Conservation (phyloP, 1,140 invertebrate genomes). For the Leguminivora glycinivorella region DNA sequence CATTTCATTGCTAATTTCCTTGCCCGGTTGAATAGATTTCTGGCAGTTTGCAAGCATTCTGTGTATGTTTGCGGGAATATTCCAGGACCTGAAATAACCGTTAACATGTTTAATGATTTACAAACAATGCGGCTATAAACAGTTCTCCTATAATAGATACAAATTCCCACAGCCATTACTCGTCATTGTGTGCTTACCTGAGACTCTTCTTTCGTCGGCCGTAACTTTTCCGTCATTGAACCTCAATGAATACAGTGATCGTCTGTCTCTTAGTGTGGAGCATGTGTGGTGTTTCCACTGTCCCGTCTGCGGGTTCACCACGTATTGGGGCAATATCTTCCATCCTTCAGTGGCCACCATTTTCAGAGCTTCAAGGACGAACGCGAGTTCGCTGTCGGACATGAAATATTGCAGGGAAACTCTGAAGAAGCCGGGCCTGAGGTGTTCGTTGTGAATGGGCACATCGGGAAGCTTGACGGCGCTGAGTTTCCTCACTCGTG, state of each 20-base stretch:
- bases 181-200: conserved; percentile 59
- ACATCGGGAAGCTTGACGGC: conserved; percentile 65
- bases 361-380: conserved; percentile 90
- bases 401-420: conserved; percentile 93
- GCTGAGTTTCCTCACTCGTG: conserved; percentile 65
- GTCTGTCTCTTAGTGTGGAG: conserved; percentile 88
- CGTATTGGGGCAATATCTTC: conserved; percentile 93
- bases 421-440: conserved; percentile 92
- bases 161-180: not conserved
- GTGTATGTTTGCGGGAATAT: conserved; percentile 85
- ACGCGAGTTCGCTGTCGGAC: conserved; percentile 88
- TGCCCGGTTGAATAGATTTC: conserved; percentile 88
- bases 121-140: not conserved
- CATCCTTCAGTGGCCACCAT: conserved; percentile 94
- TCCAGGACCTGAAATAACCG: conserved; percentile 78
- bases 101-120: conserved; percentile 29
- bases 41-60: conserved; percentile 88
- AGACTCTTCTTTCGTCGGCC: conserved; percentile 84
- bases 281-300: conserved; percentile 94
- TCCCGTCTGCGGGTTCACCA: conserved; percentile 91
- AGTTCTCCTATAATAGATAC: not conserved
- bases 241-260: conserved; percentile 89
- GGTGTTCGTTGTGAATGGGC: conserved; percentile 82
- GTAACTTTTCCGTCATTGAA: conserved; percentile 88
- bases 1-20: conserved; percentile 87